phyloP scores from a whole-genome alignment of 2,888 invertebrate species.

The Sphecodes monilicornis region DNA sequence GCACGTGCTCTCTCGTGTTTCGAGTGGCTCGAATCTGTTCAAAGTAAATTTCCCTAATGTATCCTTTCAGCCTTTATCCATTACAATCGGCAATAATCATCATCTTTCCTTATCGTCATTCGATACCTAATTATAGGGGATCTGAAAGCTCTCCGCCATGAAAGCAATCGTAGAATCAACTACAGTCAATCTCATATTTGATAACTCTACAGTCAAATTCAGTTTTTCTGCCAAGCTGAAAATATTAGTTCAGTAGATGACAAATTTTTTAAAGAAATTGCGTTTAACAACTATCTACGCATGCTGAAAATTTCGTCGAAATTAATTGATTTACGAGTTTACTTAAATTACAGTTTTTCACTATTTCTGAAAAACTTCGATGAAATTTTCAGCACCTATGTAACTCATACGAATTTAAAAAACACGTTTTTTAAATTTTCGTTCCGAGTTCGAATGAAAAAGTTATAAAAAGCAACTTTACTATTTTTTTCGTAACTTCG shows the following conservation, averaged over 20 bases:
- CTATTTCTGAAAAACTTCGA: no score
- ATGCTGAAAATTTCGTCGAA: not conserved
- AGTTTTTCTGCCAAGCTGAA: not conserved
- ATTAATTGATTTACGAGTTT: no score
- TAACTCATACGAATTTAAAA: no score
- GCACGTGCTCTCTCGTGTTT: constrained; percentile 53
- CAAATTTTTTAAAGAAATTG: not conserved
- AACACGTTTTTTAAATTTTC: no score
- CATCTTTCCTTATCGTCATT: not conserved
- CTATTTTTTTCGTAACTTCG: no score
- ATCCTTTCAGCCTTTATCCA: not conserved
- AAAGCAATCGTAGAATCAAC: not conserved
- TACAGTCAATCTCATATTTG: not conserved
- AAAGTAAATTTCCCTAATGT: constrained; percentile 19
- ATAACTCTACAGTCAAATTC: no score
- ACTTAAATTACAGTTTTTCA: no score
- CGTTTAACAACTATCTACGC: no score
- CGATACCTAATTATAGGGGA: not conserved
- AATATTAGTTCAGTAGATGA: not conserved
- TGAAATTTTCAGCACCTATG: no score
- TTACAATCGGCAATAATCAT: constrained; percentile 1
- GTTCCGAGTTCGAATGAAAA: no score
- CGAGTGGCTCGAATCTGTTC: constrained; percentile 18
- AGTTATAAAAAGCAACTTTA: no score
- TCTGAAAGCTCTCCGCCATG: not conserved